Percentiles rank a stretch among this genome's conserved stretches.
Evolutionary conservation across 2,888 invertebrate species (phyloP).

Genomic region (Brachypalpus laphriformis): DNA sequence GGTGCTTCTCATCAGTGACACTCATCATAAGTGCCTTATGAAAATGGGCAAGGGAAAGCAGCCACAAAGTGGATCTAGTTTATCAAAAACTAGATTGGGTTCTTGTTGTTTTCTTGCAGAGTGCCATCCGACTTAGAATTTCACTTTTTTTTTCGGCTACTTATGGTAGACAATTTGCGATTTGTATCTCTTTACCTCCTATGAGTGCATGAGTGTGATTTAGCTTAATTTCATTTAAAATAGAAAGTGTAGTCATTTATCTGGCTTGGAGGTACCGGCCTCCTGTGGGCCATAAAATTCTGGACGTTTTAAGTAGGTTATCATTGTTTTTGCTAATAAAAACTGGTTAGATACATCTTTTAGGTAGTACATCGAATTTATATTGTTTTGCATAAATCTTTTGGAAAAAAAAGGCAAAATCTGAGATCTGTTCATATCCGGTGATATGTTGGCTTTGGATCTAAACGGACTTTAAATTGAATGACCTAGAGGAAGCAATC

Average conservation of each 20-base stretch:
- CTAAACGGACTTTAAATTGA: too few relatives aligned
- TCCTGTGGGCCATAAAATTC: constrained; percentile 8
- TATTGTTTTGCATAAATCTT: not conserved
- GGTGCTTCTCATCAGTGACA: not conserved
- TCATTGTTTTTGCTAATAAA: not conserved
- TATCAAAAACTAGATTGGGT: constrained; percentile 46
- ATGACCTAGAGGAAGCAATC: too few relatives aligned
- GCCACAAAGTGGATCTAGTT: constrained; percentile 44
- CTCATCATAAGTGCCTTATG: constrained; percentile 45
- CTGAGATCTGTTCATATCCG: not conserved
- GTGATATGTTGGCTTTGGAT: too few relatives aligned
- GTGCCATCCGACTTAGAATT: constrained; percentile 27
- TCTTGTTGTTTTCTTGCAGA: constrained; percentile 12
- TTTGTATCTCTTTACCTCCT: constrained; percentile 17
- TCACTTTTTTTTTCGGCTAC: constrained; percentile 62
- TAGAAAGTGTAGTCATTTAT: constrained; percentile 48
- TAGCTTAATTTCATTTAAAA: constrained; percentile 45
- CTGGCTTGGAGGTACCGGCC: constrained; percentile 5
- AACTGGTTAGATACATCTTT: not conserved
- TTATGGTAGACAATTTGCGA: constrained; percentile 55
- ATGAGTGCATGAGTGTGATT: constrained; percentile 31
- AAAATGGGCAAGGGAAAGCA: constrained; percentile 58
- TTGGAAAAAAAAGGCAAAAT: not conserved
- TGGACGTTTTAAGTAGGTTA: not conserved
- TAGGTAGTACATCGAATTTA: not conserved